These are phyloP conservation scores for Portevinia maculata DNA, from an alignment of 2,888 invertebrate species.

Conservation along the genomic window DNA sequence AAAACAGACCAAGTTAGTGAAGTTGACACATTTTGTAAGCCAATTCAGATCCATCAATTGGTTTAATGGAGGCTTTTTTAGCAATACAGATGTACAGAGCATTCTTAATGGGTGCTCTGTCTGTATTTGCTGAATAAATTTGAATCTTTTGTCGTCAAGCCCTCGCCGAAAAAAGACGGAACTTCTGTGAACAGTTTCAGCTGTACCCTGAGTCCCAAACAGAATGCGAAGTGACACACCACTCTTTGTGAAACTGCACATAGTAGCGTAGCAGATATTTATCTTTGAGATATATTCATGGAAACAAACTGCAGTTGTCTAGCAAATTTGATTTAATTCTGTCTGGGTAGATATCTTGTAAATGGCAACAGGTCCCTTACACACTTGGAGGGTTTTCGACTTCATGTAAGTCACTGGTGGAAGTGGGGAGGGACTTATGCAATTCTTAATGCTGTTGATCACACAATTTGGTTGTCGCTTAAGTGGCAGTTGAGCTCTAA, in stretches of 20 bases:
- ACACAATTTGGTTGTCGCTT: slow-evolving; percentile 1
- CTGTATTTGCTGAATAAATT: not conserved
- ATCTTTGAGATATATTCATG: slow-evolving; percentile 10
- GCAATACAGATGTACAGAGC: no score
- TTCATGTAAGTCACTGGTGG: slow-evolving; percentile 11
- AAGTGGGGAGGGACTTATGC: slow-evolving; percentile 8
- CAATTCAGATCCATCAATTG: not conserved
- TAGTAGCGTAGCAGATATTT: slow-evolving; percentile 7
- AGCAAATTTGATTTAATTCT: slow-evolving; percentile 31
- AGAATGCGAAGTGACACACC: slow-evolving; percentile 11
- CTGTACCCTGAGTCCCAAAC: slow-evolving; percentile 1
- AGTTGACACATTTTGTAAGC: slow-evolving; percentile 1
- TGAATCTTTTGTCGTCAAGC: not conserved
- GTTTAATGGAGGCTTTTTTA: not conserved
- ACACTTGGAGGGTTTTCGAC: slow-evolving; percentile 29
- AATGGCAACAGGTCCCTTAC: slow-evolving; percentile 46
- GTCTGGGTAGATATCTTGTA: slow-evolving; percentile 21
- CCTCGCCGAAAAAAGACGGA: not conserved
- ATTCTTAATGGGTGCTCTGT: not conserved
- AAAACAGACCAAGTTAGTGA: not conserved
- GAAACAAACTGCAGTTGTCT: slow-evolving; percentile 30
- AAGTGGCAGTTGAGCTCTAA: not conserved
- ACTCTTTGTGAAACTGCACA: not conserved
- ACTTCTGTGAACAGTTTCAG: not conserved
- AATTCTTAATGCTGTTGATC: slow-evolving; percentile 5